Percentiles rank a stretch among this genome's conserved stretches.
These are phyloP conservation scores for Phenganax marumi DNA, from an alignment of 92 coral and sea anemone species.

Conservation along the genomic window DNA sequence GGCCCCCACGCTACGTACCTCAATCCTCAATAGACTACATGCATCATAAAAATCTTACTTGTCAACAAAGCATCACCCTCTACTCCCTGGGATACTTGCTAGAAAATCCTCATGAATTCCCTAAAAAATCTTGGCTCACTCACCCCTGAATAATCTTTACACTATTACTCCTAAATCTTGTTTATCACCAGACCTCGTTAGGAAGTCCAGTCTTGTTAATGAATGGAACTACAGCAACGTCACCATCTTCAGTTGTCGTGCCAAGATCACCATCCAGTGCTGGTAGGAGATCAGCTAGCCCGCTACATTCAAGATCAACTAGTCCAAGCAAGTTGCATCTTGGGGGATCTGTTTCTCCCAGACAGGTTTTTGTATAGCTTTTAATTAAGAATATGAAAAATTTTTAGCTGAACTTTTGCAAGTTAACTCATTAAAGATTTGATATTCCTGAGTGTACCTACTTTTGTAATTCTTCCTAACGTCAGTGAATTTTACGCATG, in stretches of 20 bases:
- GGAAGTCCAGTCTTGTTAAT: conserved; percentile 69
- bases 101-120: neutral
- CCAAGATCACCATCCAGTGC: conserved; percentile 67
- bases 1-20: neutral
- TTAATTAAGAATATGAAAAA: too few species aligned
- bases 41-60: too few species aligned
- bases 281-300: conserved; percentile 62
- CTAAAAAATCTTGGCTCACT: neutral
- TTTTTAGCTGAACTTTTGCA: too few species aligned
- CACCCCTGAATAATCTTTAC: neutral
- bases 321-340: conserved; percentile 66
- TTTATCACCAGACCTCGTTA: conserved; percentile 26
- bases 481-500: too few species aligned
- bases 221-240: conserved; percentile 51
- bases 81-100: too few species aligned
- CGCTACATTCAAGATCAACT: conserved; percentile 52
- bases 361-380: conserved; percentile 61
- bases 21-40: too few species aligned
- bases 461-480: too few species aligned
- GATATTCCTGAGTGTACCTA: too few species aligned
- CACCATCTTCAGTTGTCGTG: conserved; percentile 54
- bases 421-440: too few species aligned
- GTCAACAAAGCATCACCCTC: too few species aligned
- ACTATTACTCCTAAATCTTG: neutral
- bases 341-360: conserved; percentile 70